Conservation (phyloP, 2,888 invertebrate genomes). For the Zootermopsis nevadensis region DNA sequence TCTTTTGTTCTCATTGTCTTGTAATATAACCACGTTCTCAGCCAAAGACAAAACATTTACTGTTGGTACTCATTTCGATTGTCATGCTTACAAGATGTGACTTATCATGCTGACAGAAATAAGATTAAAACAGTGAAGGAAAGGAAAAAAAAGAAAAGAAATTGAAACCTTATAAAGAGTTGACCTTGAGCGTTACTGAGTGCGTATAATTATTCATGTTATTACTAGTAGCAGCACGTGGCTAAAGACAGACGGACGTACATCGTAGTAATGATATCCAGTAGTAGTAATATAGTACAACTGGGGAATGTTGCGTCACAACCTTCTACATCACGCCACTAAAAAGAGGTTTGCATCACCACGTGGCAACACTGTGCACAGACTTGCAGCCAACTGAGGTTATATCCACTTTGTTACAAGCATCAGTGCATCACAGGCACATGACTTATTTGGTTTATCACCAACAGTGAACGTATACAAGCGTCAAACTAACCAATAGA, state of each 20-base stretch:
- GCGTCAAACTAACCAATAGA: too few species aligned
- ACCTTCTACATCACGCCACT: neutral
- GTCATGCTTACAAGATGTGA: neutral
- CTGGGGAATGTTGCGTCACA: neutral
- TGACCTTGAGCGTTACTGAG: slow-evolving; percentile 6
- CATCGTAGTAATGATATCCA: neutral
- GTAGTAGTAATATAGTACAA: neutral
- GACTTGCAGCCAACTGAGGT: slow-evolving; percentile 16
- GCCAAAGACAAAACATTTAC: neutral
- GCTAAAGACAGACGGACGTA: neutral
- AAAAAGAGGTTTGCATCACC: neutral
- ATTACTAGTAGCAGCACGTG: slow-evolving; percentile 1
- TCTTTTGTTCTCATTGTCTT: neutral
- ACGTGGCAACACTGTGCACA: slow-evolving; percentile 20
- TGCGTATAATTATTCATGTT: neutral
- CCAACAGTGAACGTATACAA: too few species aligned
- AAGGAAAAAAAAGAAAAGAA: neutral
- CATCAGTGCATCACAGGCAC: neutral
- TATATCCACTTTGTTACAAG: neutral
- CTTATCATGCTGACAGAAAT: neutral
- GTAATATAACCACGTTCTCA: neutral
- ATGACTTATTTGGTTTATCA: neutral
- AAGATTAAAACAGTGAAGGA: too few species aligned
- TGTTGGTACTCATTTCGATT: neutral
- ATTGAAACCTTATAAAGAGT: neutral